Evolutionary conservation across 92 coral and sea anemone species (phyloP).

Genomic region (Pocillopora meandrina): DNA sequence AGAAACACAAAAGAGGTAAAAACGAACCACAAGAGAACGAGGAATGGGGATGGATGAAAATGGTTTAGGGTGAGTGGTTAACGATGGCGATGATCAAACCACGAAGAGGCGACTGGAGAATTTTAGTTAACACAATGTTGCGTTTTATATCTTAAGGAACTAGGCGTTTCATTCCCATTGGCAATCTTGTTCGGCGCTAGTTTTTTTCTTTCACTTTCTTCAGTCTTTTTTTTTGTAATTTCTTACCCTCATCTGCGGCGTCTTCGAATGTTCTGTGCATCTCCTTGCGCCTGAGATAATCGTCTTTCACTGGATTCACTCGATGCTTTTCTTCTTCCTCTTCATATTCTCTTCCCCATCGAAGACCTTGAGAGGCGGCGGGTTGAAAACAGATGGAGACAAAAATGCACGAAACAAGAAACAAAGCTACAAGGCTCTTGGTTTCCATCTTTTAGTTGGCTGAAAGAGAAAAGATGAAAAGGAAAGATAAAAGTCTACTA

Average conservation of each 20-base stretch:
- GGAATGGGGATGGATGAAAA: no score
- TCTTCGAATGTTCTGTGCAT: constrained; percentile 4
- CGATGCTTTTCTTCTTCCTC: constrained; percentile 36
- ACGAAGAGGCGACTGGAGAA: no score
- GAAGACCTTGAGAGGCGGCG: constrained; percentile 56
- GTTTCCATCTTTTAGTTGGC: constrained; percentile 47
- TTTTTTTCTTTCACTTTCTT: no score
- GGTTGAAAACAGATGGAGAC: constrained; percentile 51
- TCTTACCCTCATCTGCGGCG: constrained; percentile 33
- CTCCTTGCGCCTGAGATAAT: neutral
- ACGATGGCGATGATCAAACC: no score
- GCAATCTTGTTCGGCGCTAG: no score
- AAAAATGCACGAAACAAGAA: constrained; percentile 56
- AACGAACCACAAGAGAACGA: no score
- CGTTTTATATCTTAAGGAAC: no score
- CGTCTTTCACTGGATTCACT: constrained; percentile 27
- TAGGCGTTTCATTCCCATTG: no score
- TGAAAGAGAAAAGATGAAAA: neutral
- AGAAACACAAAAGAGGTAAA: no score
- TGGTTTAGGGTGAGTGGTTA: no score
- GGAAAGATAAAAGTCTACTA: neutral
- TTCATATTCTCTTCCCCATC: constrained; percentile 68
- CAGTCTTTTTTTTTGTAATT: no score
- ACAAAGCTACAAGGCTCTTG: constrained; percentile 45
- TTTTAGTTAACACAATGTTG: no score